Evolutionary conservation across 2,113 vertebrate genomes (phyloP).

Genomic region (Andinoacara biseriatus): DNA sequence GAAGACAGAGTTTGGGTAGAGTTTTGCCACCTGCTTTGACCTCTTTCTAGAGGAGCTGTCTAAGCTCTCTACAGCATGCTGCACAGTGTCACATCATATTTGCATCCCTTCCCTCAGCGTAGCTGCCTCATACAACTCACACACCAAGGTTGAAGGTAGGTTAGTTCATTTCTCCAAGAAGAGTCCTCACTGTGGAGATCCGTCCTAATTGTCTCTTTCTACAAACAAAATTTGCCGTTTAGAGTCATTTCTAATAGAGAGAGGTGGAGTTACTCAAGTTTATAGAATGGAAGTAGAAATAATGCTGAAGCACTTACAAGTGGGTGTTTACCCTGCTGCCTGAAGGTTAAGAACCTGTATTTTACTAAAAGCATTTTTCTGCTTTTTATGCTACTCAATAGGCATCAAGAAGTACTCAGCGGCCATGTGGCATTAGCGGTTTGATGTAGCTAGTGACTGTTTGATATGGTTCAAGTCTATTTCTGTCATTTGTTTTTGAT

Average conservation of each 20-base stretch:
- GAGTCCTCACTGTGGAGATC: not conserved
- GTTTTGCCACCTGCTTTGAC: conserved; percentile 12
- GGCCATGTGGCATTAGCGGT: not conserved
- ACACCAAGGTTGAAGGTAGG: not conserved
- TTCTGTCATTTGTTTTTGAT: conserved; percentile 10
- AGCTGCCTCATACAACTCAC: not conserved
- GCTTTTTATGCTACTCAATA: not conserved
- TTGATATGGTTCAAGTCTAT: not conserved
- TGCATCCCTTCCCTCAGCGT: not conserved
- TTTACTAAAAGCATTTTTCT: not conserved
- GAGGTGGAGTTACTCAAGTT: not conserved
- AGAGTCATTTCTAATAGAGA: not conserved
- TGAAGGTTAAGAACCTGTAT: conserved; percentile 2
- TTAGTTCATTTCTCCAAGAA: not conserved
- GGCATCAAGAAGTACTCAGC: not conserved
- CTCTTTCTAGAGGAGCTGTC: not conserved
- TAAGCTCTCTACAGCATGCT: not conserved
- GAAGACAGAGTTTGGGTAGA: not conserved
- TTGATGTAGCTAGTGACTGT: not conserved
- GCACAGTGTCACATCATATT: not conserved
- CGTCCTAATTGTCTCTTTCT: not conserved
- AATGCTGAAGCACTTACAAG: not conserved
- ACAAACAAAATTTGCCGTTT: not conserved
- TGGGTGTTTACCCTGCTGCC: not conserved
- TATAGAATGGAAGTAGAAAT: not conserved